Base-by-base conservation (phyloP, 2,113 vertebrate genomes). In the Otocyon megalotis region DNA sequence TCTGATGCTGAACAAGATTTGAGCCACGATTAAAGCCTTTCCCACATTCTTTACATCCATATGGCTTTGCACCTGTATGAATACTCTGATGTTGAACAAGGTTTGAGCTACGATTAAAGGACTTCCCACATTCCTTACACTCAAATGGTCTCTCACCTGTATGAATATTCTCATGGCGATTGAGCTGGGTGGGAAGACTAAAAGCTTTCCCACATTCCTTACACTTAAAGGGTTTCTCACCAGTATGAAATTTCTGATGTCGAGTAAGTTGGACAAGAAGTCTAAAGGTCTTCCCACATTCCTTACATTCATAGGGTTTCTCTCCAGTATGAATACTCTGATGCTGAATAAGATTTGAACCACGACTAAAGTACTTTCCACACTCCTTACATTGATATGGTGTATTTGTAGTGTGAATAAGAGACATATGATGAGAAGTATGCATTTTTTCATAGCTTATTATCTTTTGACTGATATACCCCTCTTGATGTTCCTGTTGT, bases 21-120 rank as follows among this genome's bases (percentile, higher is more conserved):
- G 98, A 98, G 35, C 98, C 98, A 13, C 98, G 98, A 1, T 97
- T 98, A 91, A 99, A 99, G 93, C 98, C 97, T 97, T 99, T 98
- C 0, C 98, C 98, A 24, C 99, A 99, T 28, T 98, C 98, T 0
- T 98, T 97, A 97, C 99, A 99, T 74, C 82, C 96, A 92, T 98
- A 98, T 2, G 98, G 97, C 60, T 95, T 96, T 63, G 84, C 76
- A 53, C 93, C 82, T 0, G 93, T 79, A 93, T 97, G 95, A 22
- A 95, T 97, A 22, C 95, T 85, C 74, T 87, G 67, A 81, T 97
- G 97, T 1, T 77, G 62, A 8, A 91, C 48, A 17, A 97, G 92
- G 11, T 77, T 77, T 50, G 74, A 86, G 58, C 62, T 88, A 35
- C 67, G 74, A 24, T 86, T 82, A 83, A 97, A 98, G 15, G 74